phyloP scores from a whole-genome alignment of 2,113 vertebrate species.

The Smithornis capensis region DNA sequence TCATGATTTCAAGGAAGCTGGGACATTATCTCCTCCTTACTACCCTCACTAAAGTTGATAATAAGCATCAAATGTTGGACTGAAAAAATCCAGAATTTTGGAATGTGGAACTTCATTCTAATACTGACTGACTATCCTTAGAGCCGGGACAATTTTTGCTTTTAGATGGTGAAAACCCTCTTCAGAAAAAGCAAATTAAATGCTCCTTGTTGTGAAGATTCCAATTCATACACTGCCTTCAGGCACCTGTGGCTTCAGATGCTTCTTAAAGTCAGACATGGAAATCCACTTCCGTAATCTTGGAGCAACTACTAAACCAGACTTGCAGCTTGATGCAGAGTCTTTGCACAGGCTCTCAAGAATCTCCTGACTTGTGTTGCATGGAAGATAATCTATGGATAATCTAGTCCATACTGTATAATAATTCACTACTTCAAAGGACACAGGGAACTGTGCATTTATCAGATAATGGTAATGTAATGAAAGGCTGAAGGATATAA shows the following conservation, averaged over 20 bases:
- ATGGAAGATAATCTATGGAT: not conserved
- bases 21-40: not conserved
- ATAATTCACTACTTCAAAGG: constrained; percentile 52
- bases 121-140: not conserved
- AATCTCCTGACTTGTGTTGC: not conserved
- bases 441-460: not conserved
- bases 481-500: constrained; percentile 12
- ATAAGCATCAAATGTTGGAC: not conserved
- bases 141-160: not conserved
- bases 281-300: not conserved
- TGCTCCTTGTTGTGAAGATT: not conserved
- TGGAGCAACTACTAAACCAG: not conserved
- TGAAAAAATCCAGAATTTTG: not conserved
- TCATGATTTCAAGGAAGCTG: not conserved
- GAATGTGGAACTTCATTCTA: not conserved
- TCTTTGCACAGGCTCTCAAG: not conserved
- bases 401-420: constrained; percentile 4
- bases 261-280: not conserved
- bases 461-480: constrained; percentile 23
- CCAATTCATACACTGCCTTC: not conserved
- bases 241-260: not conserved
- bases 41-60: not conserved
- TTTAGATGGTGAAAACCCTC: not conserved
- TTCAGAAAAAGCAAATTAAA: not conserved
- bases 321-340: not conserved